Evolutionary conservation across 1,140 invertebrate genomes (phyloP), one percentile per base, ranked within the genome.

Genomic region (Dysdera silvatica): DNA sequence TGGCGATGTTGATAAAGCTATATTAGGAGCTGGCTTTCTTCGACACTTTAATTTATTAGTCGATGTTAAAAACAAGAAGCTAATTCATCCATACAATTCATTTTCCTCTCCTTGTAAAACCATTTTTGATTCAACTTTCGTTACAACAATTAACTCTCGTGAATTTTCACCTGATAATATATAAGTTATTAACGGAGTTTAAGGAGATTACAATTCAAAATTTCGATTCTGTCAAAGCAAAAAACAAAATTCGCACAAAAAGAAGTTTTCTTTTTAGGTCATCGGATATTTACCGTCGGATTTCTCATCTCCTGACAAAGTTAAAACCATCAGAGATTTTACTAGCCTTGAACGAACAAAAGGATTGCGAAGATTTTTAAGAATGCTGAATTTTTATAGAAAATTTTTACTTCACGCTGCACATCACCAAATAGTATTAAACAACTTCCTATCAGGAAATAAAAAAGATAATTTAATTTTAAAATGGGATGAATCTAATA

Each of bases 331-430:
- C 14, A 26, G 54, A 8, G 61, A 75, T 0, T 72, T 76, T 1
- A 67, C 70, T 12, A 53, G 33, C 47, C 76, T 76, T 0, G 57
- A 14, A 33, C 69, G 76, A 58, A 53, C 71, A 23, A 66, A 67
- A 8, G 65, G 75, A 63, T 31, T 77, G 6, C 65, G 70, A 45
- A 49, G 68, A 3, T 75, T 74, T 62, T 24, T 74, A n/a, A 75
- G 73, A 8, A 60, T 74, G 20, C 41, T 76, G 2, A 76, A 75
- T 58, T 76, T 73, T 67, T 78, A 77, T 67, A 68, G 66, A 4
- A 70, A 62, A 61, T 78, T 76, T 60, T 49, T 77, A 20, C 61
- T 54, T 14, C 68, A 72, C 49, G 65, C 72, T 7, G 61, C 71
- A 1, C n/a, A 51, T 12, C 29, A 51, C 0, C 63, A 66, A 35